Percentiles rank a stretch among this genome's conserved stretches.
phyloP scores from a whole-genome alignment of 2,797 vertebrate genomes.

The Halcyon leucocephala region DNA sequence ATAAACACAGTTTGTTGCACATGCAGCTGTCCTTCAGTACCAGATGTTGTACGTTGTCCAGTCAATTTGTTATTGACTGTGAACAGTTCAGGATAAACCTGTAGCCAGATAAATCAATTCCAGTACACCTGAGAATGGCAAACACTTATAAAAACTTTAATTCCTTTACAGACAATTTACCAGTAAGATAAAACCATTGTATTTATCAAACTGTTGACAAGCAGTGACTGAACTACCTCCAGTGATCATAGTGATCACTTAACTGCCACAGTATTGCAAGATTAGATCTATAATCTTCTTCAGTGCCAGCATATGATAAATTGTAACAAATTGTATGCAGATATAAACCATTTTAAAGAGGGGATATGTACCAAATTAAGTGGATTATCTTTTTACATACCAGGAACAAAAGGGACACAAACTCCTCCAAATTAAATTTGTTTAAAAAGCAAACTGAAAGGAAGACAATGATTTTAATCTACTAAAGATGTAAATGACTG shows the following conservation, averaged over 20 bases:
- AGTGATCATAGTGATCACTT: background rate
- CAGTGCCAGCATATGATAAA: background rate
- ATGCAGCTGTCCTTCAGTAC: background rate
- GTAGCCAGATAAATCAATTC: background rate
- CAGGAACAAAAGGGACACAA: background rate
- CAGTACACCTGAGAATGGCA: background rate
- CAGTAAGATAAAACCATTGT: background rate
- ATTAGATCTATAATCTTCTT: constrained; percentile 18
- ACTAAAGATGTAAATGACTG: background rate
- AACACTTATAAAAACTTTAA: background rate
- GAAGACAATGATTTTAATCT: constrained; percentile 9
- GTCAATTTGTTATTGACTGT: background rate
- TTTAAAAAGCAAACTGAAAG: constrained; percentile 6
- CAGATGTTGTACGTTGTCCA: background rate
- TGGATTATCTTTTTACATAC: constrained; percentile 43
- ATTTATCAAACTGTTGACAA: constrained; percentile 26
- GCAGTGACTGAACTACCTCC: background rate
- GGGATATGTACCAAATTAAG: background rate
- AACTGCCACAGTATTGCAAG: background rate
- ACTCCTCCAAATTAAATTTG: constrained; percentile 42
- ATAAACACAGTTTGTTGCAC: background rate
- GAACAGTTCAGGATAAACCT: background rate
- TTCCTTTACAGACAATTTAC: constrained; percentile 5
- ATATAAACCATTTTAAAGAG: constrained; percentile 6
- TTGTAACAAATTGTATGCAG: background rate